These are phyloP conservation scores for Elegia similella DNA, from an alignment of 2,888 invertebrate species.

Conservation along the genomic window DNA sequence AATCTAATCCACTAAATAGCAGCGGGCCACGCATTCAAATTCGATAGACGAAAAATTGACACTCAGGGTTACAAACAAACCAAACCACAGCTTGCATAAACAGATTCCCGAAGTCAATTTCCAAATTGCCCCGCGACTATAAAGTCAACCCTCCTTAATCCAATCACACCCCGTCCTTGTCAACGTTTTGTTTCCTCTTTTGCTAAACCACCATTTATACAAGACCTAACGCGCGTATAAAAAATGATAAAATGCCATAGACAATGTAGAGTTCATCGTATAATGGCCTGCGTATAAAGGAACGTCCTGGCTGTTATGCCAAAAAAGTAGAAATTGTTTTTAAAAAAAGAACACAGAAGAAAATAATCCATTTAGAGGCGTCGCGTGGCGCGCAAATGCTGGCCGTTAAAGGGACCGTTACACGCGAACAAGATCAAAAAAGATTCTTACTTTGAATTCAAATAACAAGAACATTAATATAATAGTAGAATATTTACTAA, in stretches of 20 bases:
- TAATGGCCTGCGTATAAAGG: conserved; percentile 51
- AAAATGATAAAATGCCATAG: conserved; percentile 4
- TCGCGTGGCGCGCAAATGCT: conserved; percentile 72
- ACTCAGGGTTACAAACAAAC: conserved; percentile 59
- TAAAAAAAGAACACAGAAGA: conserved; percentile 73
- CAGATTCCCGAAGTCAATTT: conserved; percentile 79
- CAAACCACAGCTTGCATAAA: conserved; percentile 61
- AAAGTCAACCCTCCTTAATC: conserved; percentile 80
- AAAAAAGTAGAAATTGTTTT: conserved; percentile 56
- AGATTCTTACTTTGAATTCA: conserved; percentile 63
- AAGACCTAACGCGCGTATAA: conserved; percentile 35
- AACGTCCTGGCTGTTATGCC: conserved; percentile 39
- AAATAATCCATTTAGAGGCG: conserved; percentile 81
- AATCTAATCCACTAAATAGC: conserved; percentile 12
- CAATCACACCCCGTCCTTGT: conserved; percentile 78
- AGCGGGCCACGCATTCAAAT: conserved; percentile 42
- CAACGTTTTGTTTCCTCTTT: conserved; percentile 78
- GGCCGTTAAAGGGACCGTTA: conserved; percentile 69
- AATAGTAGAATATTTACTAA: no score
- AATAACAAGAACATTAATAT: no score
- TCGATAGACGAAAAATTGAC: conserved; percentile 61
- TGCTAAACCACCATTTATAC: conserved; percentile 46
- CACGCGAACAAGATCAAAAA: conserved; percentile 72
- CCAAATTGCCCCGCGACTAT: conserved; percentile 74
- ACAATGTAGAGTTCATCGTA: conserved; percentile 35